Conservation (phyloP, 2,113 vertebrate genomes). For the Psittacus erithacus region DNA sequence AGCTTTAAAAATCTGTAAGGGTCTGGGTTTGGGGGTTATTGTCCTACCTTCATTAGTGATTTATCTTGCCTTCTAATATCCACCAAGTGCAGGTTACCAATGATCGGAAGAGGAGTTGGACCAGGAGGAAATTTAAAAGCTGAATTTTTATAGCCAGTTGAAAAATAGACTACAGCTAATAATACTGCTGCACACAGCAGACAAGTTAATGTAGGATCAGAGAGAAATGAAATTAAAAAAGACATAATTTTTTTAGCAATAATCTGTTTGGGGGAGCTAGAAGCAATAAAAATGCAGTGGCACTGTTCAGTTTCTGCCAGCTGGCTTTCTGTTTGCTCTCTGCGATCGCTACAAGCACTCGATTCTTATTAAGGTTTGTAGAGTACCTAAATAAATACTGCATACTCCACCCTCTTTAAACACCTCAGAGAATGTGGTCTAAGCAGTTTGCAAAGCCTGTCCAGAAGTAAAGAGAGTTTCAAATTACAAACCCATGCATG, state of each 20-base stretch:
- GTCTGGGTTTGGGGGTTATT: neutral
- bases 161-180: conserved; percentile 34
- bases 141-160: conserved; percentile 43
- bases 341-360: conserved; percentile 64
- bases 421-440: conserved; percentile 76
- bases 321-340: conserved; percentile 60
- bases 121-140: conserved; percentile 71
- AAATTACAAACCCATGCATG: conserved; percentile 64
- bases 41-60: conserved; percentile 73
- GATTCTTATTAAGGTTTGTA: conserved; percentile 67
- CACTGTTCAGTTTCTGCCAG: conserved; percentile 32
- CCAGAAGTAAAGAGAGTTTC: conserved; percentile 69
- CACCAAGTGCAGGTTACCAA: conserved; percentile 75
- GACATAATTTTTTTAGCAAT: conserved; percentile 37
- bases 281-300: conserved; percentile 42
- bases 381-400: conserved; percentile 67
- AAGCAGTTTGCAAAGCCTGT: conserved; percentile 75
- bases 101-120: conserved; percentile 73
- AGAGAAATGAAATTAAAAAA: conserved; percentile 51
- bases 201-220: conserved; percentile 15
- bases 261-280: neutral
- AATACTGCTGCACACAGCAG: conserved; percentile 37
- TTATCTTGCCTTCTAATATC: conserved; percentile 75
- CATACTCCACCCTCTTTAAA: conserved; percentile 75
- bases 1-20: neutral